Conservation (phyloP, 1,140 invertebrate species). For the Ganaspis sp. region DNA sequence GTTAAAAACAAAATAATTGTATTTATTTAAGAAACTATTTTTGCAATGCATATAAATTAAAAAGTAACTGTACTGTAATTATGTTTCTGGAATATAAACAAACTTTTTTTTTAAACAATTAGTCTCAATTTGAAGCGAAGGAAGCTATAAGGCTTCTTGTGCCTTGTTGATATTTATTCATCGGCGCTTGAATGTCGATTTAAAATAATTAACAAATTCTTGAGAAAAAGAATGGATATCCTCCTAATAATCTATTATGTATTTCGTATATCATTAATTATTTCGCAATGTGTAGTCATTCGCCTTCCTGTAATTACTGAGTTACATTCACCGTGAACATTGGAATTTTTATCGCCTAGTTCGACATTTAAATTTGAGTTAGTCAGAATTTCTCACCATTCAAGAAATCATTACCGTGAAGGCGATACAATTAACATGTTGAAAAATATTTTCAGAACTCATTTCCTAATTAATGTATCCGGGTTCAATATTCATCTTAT, state of each 20-base stretch:
- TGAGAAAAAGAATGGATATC: not conserved
- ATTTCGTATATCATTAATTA: conserved; percentile 47
- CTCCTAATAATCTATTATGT: conserved; percentile 12
- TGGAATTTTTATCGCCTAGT: conserved; percentile 34
- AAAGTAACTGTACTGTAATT: not conserved
- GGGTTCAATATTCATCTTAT: not conserved
- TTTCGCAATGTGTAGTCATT: conserved; percentile 42
- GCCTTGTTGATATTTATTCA: not conserved
- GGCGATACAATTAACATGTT: not conserved
- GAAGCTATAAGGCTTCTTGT: not conserved
- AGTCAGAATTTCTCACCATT: conserved; percentile 26
- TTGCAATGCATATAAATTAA: not conserved
- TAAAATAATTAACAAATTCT: conserved; percentile 36
- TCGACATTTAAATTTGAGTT: conserved; percentile 25
- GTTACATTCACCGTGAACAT: conserved; percentile 36
- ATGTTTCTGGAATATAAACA: not conserved
- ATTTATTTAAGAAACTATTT: not conserved
- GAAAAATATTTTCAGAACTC: not conserved
- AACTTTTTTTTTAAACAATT: conserved; percentile 1
- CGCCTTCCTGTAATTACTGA: conserved; percentile 48
- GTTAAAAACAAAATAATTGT: no score
- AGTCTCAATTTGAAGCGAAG: not conserved
- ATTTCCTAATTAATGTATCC: not conserved
- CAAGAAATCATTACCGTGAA: not conserved
- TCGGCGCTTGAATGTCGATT: conserved; percentile 1